Percentiles rank a stretch among this genome's conserved stretches.
Evolutionary conservation across 1,140 invertebrate species (phyloP).

Genomic region (Paralvinella palmiformis): DNA sequence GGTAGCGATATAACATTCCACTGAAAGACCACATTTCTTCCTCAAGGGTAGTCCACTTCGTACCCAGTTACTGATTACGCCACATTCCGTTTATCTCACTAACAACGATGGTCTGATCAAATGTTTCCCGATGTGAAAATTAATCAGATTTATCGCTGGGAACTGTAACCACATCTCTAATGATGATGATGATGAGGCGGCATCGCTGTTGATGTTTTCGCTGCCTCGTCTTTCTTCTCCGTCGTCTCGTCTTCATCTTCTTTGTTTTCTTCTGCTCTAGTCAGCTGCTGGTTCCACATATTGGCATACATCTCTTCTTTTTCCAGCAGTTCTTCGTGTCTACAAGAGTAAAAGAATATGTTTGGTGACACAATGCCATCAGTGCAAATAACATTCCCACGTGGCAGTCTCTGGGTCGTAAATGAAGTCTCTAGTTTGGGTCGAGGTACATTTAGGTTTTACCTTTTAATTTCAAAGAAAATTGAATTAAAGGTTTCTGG

Average conservation of each 20-base stretch:
- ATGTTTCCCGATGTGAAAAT: too few species aligned
- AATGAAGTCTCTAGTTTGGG: not conserved
- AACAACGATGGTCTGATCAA: too few species aligned
- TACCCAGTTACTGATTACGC: too few species aligned
- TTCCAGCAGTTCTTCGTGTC: constrained; percentile 71
- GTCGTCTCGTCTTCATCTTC: not conserved
- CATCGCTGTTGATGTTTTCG: not conserved
- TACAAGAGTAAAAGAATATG: constrained; percentile 40
- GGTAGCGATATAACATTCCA: too few species aligned
- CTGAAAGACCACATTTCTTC: too few species aligned
- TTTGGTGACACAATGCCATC: not conserved
- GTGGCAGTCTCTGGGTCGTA: not conserved
- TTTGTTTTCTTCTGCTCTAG: constrained; percentile 52
- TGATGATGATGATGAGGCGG: too few species aligned
- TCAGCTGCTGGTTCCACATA: constrained; percentile 85
- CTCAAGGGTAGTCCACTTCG: too few species aligned
- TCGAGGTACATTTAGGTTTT: not conserved
- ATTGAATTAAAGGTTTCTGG: not conserved
- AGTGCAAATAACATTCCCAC: not conserved
- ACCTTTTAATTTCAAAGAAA: not conserved
- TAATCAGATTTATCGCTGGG: too few species aligned
- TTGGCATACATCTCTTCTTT: constrained; percentile 66
- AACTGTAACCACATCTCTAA: too few species aligned
- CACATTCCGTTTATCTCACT: too few species aligned
- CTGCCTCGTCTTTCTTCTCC: not conserved